Evolutionary conservation across 2,113 vertebrate species (phyloP).

Genomic region (Osmerus mordax): DNA sequence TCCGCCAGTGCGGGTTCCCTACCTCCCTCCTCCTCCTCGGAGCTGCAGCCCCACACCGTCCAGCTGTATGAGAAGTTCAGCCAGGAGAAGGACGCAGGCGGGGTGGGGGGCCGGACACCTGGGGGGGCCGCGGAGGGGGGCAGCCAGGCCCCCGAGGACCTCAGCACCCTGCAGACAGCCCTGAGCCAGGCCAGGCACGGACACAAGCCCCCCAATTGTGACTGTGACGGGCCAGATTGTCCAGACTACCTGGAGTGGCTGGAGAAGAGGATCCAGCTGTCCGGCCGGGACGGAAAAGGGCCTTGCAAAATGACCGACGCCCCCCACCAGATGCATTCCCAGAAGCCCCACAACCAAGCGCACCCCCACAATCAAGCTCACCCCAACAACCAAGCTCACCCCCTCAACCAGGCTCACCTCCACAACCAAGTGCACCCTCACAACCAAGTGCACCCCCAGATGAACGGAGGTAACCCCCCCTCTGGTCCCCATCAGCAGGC

Average conservation of each 20-base stretch:
- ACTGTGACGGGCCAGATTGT: constrained; percentile 93
- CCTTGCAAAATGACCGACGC: constrained; percentile 46
- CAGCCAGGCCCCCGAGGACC: constrained; percentile 74
- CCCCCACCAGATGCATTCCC: constrained; percentile 44
- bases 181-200: constrained; percentile 88
- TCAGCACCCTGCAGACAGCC: constrained; percentile 83
- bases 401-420: constrained; percentile 23
- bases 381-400: neutral
- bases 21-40: constrained; percentile 65
- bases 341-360: constrained; percentile 21
- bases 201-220: constrained; percentile 92
- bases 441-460: constrained; percentile 37
- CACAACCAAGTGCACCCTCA: constrained; percentile 46
- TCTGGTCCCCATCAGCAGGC: constrained; percentile 29
- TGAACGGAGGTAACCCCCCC: constrained; percentile 54
- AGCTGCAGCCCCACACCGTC: constrained; percentile 61
- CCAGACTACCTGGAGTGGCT: constrained; percentile 98
- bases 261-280: constrained; percentile 90
- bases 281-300: constrained; percentile 59
- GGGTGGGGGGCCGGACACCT: constrained; percentile 2
- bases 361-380: neutral
- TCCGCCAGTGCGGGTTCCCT: constrained; percentile 84
- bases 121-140: constrained; percentile 5
- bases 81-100: constrained; percentile 80
- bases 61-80: constrained; percentile 89